Evolutionary conservation across 1,140 invertebrate species (phyloP).

Genomic region (Anoplophora glabripennis): DNA sequence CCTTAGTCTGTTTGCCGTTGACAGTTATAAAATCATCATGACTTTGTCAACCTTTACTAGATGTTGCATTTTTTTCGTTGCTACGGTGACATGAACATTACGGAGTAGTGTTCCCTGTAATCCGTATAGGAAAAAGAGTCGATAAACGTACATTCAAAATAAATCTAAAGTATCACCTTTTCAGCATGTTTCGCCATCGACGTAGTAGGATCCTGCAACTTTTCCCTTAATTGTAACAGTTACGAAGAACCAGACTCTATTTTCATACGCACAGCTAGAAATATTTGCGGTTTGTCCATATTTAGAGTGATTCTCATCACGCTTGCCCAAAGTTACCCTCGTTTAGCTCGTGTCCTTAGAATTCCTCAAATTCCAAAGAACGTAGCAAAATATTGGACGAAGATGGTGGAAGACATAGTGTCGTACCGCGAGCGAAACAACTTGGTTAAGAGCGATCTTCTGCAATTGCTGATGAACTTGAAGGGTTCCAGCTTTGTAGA

Average conservation of each 20-base stretch:
- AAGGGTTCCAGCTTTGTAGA: too few species aligned
- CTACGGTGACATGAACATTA: too few species aligned
- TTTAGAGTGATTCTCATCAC: neutral
- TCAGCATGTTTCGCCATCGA: slow-evolving; percentile 61
- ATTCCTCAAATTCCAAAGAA: slow-evolving; percentile 19
- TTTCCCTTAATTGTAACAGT: slow-evolving; percentile 60
- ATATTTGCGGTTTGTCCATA: too few species aligned
- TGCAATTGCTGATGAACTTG: too few species aligned
- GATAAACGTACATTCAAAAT: too few species aligned
- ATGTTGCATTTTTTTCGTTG: too few species aligned
- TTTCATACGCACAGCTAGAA: slow-evolving; percentile 48
- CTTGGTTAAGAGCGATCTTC: neutral
- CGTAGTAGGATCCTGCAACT: slow-evolving; percentile 60
- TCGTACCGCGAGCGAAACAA: slow-evolving; percentile 21
- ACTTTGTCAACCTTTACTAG: too few species aligned
- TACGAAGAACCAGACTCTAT: slow-evolving; percentile 54
- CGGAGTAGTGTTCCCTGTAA: too few species aligned
- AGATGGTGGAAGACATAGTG: slow-evolving; percentile 30
- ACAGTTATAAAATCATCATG: too few species aligned
- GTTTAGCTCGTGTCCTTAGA: slow-evolving; percentile 11
- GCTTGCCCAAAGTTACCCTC: slow-evolving; percentile 5
- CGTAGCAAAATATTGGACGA: slow-evolving; percentile 23
- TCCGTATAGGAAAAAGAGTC: too few species aligned
- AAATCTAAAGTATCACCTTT: slow-evolving; percentile 26
- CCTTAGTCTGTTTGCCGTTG: too few species aligned